Percentiles rank a stretch among this genome's conserved stretches.
Conservation (phyloP, 2,797 vertebrate genomes). For the Dendrocincla tyrannina region DNA sequence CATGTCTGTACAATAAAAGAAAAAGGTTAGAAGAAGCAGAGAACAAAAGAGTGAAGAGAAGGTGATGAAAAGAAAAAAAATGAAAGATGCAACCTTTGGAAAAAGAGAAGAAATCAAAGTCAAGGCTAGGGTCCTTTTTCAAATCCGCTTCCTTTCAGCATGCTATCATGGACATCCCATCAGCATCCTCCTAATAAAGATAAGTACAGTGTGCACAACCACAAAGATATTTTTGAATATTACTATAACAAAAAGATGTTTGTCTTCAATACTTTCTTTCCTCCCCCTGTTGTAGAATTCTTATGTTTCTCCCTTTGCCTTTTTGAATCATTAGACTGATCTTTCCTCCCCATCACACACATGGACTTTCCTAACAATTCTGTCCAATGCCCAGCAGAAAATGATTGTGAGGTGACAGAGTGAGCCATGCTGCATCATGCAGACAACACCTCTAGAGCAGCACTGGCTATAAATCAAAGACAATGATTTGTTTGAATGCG, state of each 20-base stretch:
- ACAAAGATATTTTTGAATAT: background rate
- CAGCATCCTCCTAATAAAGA: background rate
- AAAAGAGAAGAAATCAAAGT: background rate
- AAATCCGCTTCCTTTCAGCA: background rate
- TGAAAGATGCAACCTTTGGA: background rate
- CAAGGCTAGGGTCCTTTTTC: background rate
- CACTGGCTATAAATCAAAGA: background rate
- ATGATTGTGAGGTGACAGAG: background rate
- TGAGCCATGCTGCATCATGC: background rate
- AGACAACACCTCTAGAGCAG: background rate
- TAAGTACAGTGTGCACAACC: background rate
- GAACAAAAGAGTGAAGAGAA: background rate
- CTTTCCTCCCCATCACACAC: background rate
- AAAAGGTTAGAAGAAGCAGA: background rate
- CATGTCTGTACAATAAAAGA: background rate
- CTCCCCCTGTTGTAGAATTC: background rate
- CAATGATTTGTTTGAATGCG: background rate
- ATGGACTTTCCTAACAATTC: background rate
- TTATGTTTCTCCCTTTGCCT: background rate
- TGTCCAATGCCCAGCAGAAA: background rate
- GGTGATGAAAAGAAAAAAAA: background rate
- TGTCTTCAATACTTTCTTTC: background rate
- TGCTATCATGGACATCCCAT: background rate
- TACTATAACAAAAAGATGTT: background rate
- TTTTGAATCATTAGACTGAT: constrained; percentile 12